A percentile compares a stretch with the other conserved stretches of the same genome.
Conservation (phyloP, 2,113 vertebrate genomes). For the Hydrochoerus hydrochaeris region DNA sequence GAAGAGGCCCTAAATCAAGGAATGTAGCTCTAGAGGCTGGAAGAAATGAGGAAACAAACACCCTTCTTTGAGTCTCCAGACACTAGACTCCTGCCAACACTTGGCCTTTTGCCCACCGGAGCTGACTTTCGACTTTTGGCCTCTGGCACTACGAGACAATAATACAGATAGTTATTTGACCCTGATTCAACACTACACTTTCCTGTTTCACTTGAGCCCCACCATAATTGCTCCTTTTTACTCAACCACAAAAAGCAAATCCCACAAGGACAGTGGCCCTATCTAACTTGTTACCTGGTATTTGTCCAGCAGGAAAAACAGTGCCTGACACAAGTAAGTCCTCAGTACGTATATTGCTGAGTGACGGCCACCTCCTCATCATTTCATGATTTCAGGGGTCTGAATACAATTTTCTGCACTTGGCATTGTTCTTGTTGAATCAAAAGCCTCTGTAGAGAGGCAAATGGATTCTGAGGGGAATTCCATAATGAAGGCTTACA, state of each 20-base stretch:
- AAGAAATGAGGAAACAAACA: background rate
- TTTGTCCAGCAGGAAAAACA: background rate
- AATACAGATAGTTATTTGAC: background rate
- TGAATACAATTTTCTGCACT: background rate
- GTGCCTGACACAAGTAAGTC: background rate
- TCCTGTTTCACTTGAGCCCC: background rate
- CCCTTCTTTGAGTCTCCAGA: background rate
- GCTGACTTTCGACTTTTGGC: background rate
- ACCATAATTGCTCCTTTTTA: background rate
- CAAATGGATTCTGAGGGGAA: background rate
- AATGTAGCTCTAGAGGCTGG: background rate
- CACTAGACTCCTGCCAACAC: too few relatives aligned
- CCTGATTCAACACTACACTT: background rate
- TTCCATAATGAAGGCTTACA: background rate
- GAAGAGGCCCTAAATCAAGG: background rate
- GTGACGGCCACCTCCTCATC: background rate
- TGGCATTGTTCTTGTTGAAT: background rate
- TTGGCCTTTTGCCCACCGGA: background rate
- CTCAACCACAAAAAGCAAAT: background rate
- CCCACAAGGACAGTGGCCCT: background rate
- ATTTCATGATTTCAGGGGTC: background rate
- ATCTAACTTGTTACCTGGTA: background rate
- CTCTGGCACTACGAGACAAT: background rate
- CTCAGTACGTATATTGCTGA: too few relatives aligned
- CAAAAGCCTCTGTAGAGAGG: background rate